These are phyloP conservation scores for Suricata suricatta DNA, from an alignment of 2,113 vertebrate genomes.

Conservation along the genomic window DNA sequence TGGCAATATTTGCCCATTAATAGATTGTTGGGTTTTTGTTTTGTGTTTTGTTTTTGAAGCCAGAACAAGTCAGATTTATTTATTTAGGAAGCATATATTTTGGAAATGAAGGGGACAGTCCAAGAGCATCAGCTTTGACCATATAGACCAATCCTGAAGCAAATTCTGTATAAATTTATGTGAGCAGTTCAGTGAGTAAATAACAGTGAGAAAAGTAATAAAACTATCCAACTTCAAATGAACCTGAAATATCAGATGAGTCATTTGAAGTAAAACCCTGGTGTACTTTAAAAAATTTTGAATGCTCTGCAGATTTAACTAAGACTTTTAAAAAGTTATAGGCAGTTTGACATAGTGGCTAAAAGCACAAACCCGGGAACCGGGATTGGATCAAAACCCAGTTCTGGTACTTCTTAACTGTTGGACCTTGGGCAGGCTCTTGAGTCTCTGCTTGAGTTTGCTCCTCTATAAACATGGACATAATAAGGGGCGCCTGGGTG, in stretches of 20 bases:
- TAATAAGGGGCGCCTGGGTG: background rate
- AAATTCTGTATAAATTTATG: background rate
- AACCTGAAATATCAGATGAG: background rate
- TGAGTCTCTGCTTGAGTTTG: background rate
- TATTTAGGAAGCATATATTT: background rate
- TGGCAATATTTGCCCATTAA: background rate
- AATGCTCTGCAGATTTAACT: background rate
- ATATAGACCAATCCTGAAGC: background rate
- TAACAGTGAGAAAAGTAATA: background rate
- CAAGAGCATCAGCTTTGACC: background rate
- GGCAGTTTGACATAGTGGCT: background rate
- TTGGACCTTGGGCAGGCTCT: background rate
- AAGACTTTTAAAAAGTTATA: background rate
- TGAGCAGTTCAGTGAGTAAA: background rate
- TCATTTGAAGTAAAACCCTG: background rate
- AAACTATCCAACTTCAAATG: background rate
- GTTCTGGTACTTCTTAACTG: background rate
- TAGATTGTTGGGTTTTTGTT: background rate
- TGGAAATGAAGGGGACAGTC: background rate
- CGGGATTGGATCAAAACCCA: background rate
- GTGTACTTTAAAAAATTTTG: background rate
- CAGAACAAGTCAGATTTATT: background rate
- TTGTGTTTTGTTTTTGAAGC: background rate
- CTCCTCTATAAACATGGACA: background rate
- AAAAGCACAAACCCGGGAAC: background rate